These are phyloP conservation scores for Popillia japonica DNA, from an alignment of 1,140 invertebrate species.

Conservation along the genomic window DNA sequence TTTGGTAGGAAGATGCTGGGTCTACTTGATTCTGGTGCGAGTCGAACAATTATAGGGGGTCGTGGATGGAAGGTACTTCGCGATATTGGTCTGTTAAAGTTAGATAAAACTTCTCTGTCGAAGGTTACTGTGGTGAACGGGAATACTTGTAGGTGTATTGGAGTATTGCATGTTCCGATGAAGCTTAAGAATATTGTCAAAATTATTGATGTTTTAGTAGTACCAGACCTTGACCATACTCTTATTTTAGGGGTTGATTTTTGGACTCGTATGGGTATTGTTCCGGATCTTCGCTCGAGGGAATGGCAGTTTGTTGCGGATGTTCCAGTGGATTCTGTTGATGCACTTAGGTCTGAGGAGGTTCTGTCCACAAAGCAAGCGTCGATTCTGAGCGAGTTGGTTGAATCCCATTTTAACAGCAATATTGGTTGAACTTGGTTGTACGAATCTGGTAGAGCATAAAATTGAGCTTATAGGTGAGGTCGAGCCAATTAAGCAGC, in stretches of 20 bases:
- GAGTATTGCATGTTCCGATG: too few relatives aligned
- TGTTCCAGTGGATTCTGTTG: neutral
- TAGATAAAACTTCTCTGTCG: too few relatives aligned
- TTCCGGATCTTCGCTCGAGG: neutral
- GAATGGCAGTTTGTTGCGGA: neutral
- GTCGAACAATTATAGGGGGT: neutral
- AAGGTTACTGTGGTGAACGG: too few relatives aligned
- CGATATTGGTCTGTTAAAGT: neutral
- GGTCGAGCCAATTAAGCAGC: neutral
- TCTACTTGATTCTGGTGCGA: constrained; percentile 36
- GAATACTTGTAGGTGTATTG: too few relatives aligned
- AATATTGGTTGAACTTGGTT: too few relatives aligned
- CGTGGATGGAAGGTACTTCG: constrained; percentile 14
- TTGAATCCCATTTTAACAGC: too few relatives aligned
- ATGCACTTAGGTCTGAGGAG: neutral
- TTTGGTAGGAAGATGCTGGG: constrained; percentile 20
- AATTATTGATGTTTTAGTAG: too few relatives aligned
- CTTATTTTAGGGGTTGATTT: constrained; percentile 10
- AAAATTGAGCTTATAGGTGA: too few relatives aligned
- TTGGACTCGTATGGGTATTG: constrained; percentile 16
- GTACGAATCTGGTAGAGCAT: too few relatives aligned
- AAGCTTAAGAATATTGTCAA: too few relatives aligned
- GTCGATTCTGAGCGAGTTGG: too few relatives aligned
- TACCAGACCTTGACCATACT: neutral
- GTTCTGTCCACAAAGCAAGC: neutral